These are phyloP conservation scores for Helicolenus hilgendorfi DNA, from an alignment of 2,797 vertebrate species.

Conservation along the genomic window DNA sequence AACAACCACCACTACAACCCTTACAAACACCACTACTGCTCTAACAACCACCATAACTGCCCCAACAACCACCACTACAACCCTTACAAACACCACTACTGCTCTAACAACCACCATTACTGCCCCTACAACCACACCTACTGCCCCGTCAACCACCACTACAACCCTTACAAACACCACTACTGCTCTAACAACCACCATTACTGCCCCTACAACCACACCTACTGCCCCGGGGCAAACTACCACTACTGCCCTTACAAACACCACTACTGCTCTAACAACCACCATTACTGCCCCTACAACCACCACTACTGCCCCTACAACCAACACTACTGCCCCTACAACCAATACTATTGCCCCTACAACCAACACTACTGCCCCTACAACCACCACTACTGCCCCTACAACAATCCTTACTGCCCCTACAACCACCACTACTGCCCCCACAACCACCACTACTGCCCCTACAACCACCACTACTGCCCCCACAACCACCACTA, in stretches of 20 bases:
- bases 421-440: neutral
- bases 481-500: neutral
- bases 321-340: neutral
- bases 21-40: neutral
- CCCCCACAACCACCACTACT: neutral
- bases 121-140: no score
- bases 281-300: neutral
- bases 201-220: neutral
- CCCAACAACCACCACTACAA: neutral
- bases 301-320: neutral
- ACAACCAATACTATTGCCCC: neutral
- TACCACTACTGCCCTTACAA: neutral
- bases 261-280: neutral
- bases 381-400: neutral
- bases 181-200: neutral
- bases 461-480: neutral
- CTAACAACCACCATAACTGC: neutral
- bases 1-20: rapidly evolving
- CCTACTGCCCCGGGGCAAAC: neutral
- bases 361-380: neutral
- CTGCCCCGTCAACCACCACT: neutral
- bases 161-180: rapidly evolving
- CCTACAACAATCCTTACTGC: neutral
- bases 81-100: rapidly evolving
- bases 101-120: neutral